These are phyloP conservation scores for Aleiodes sp. DNA, from an alignment of 1,140 invertebrate genomes.

Conservation along the genomic window DNA sequence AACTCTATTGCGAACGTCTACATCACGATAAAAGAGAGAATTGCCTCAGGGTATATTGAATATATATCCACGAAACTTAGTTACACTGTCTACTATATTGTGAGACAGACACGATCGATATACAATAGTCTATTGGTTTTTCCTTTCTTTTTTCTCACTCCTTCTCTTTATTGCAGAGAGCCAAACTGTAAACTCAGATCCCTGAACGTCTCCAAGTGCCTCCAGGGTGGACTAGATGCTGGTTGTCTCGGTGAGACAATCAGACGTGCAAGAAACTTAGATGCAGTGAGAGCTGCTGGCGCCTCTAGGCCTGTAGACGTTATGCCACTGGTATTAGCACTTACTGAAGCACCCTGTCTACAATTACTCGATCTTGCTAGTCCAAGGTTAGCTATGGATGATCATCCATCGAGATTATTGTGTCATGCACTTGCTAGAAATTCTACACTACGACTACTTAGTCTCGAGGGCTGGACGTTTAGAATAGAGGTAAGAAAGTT, in stretches of 20 bases:
- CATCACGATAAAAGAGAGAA: neutral
- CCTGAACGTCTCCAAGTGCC: slow-evolving; percentile 68
- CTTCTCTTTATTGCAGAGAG: slow-evolving; percentile 50
- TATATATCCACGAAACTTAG: neutral
- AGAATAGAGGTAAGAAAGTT: slow-evolving; percentile 65
- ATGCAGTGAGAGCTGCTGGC: slow-evolving; percentile 67
- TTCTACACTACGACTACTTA: slow-evolving; percentile 64
- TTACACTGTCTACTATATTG: neutral
- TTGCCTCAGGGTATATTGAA: neutral
- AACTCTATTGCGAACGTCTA: neutral
- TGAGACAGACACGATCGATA: slow-evolving; percentile 12
- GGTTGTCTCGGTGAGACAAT: slow-evolving; percentile 69
- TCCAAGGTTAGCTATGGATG: slow-evolving; percentile 66
- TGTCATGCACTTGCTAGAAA: slow-evolving; percentile 67
- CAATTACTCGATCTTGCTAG: slow-evolving; percentile 69
- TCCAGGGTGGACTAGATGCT: slow-evolving; percentile 65
- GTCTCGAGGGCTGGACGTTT: slow-evolving; percentile 70
- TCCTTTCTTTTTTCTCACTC: neutral
- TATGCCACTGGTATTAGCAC: slow-evolving; percentile 66
- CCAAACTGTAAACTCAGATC: slow-evolving; percentile 64
- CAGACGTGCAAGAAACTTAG: slow-evolving; percentile 63
- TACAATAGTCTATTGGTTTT: neutral
- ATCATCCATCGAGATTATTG: slow-evolving; percentile 67
- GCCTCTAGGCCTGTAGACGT: slow-evolving; percentile 61
- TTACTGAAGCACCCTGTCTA: slow-evolving; percentile 66